These are phyloP conservation scores for Champsocephalus gunnari DNA, from an alignment of 2,797 vertebrate species.

Conservation along the genomic window DNA sequence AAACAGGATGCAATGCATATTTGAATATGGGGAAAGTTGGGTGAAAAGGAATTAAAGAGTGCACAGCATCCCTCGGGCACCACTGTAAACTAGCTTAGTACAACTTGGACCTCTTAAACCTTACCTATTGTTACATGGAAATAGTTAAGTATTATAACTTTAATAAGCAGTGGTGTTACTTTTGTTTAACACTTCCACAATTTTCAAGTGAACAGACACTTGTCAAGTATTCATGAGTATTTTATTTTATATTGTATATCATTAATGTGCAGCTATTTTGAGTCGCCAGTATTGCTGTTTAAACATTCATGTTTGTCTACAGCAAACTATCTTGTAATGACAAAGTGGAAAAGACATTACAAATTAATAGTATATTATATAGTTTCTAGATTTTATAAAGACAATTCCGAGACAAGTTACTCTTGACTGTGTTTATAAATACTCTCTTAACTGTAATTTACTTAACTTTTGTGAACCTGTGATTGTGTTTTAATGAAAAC, in stretches of 20 bases:
- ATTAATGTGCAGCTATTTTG: slow-evolving; percentile 84
- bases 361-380: slow-evolving; percentile 62
- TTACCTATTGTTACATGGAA: slow-evolving; percentile 69
- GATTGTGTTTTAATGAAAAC: slow-evolving; percentile 81
- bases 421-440: slow-evolving; percentile 78
- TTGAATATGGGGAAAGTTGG: slow-evolving; percentile 40
- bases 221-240: slow-evolving; percentile 78
- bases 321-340: slow-evolving; percentile 75
- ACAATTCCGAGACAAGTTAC: slow-evolving; percentile 64
- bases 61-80: slow-evolving; percentile 73
- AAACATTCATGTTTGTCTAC: slow-evolving; percentile 78
- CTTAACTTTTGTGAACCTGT: slow-evolving; percentile 82
- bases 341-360: slow-evolving; percentile 65
- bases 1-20: slow-evolving; percentile 56
- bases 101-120: slow-evolving; percentile 75
- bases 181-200: slow-evolving; percentile 63
- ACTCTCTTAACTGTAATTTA: slow-evolving; percentile 80
- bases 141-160: slow-evolving; percentile 65
- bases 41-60: slow-evolving; percentile 35
- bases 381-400: slow-evolving; percentile 70
- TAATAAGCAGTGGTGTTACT: slow-evolving; percentile 63
- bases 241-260: slow-evolving; percentile 75
- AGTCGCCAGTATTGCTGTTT: slow-evolving; percentile 78
- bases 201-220: slow-evolving; percentile 59
- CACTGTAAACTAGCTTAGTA: slow-evolving; percentile 71